Base-by-base conservation (phyloP, 92 coral and sea anemone genomes). In the Porites cylindrica region DNA sequence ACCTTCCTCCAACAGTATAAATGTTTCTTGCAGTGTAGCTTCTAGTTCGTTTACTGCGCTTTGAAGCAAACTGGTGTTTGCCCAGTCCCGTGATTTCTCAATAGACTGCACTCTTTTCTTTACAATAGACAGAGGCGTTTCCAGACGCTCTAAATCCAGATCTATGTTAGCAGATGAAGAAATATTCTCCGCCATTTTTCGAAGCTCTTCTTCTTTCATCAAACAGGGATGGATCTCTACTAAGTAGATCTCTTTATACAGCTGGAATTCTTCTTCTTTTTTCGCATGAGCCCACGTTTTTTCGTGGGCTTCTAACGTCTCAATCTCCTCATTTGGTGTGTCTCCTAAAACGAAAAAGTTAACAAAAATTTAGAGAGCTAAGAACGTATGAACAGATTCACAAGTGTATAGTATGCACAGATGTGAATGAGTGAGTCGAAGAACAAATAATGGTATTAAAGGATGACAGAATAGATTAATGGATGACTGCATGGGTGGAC, bases 161-260 rank as follows among this genome's bases (percentile, higher is more conserved):
- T 16, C 43, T n/a, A 20, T 81, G 14, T 71, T n/a, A 14, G 52
- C 73, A 29, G 66, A 53, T 38, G 64, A 10, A 11, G 73, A 79
- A 79, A 12, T 70, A 59, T 70, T 74, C 6, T 77, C 61, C 51
- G 81, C 38, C 75, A 51, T 71, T 77, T 32, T 69, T 51, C 47
- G 43, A 13, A 52, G 81, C 50, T 68, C 50, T 3, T 47, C 23
- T 66, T 56, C 86, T 75, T 77, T 72, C 32, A 66, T 29, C 21
- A 84, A 72, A 11, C 70, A 75, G 38, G 78, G 73, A 17, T 29
- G 86, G 67, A 93, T 77, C 0, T 70, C 66, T 2, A 5, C 51
- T 20, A 16, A 77, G 29, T 87, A 87, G 17, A 90, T 26, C 3
- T n/a, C 72, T 71, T 84, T 80, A 54, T 87, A 93, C 9, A 70